Percentiles rank a stretch among this genome's conserved stretches.
phyloP scores from a whole-genome alignment of 2,797 vertebrate species.

The Enteromius paludinosus region DNA sequence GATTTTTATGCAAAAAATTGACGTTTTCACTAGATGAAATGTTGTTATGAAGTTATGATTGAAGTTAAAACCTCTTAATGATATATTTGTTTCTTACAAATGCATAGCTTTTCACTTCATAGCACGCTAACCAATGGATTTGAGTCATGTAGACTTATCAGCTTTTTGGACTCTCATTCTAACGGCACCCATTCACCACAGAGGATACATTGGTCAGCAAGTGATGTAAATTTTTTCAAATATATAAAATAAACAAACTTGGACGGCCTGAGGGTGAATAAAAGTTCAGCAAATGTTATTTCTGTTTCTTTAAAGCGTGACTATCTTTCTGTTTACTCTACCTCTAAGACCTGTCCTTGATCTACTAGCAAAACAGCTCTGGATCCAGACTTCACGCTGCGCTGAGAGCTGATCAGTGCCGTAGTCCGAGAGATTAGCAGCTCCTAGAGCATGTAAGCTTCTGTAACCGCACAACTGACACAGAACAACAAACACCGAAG shows the following conservation, averaged over 20 bases:
- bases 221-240: not conserved
- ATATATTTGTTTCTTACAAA: too few species aligned
- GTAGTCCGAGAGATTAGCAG: constrained; percentile 41
- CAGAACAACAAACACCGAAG: constrained; percentile 33
- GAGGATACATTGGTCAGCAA: not conserved
- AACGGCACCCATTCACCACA: not conserved
- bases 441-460: constrained; percentile 50
- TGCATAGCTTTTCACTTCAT: too few species aligned
- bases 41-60: too few species aligned
- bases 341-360: constrained; percentile 3
- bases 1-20: too few species aligned
- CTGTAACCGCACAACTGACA: constrained; percentile 50
- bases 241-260: not conserved
- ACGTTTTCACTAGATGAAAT: too few species aligned
- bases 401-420: constrained; percentile 29
- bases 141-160: too few species aligned
- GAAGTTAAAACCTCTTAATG: too few species aligned
- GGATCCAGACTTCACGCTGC: constrained; percentile 17
- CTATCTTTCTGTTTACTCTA: not conserved
- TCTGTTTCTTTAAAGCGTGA: not conserved
- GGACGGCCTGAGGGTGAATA: not conserved
- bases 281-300: not conserved
- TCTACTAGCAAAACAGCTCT: not conserved
- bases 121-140: too few species aligned
- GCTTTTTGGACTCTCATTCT: not conserved